Base-by-base conservation (phyloP, 2,113 vertebrate genomes). In the Larimichthys polyactis region DNA sequence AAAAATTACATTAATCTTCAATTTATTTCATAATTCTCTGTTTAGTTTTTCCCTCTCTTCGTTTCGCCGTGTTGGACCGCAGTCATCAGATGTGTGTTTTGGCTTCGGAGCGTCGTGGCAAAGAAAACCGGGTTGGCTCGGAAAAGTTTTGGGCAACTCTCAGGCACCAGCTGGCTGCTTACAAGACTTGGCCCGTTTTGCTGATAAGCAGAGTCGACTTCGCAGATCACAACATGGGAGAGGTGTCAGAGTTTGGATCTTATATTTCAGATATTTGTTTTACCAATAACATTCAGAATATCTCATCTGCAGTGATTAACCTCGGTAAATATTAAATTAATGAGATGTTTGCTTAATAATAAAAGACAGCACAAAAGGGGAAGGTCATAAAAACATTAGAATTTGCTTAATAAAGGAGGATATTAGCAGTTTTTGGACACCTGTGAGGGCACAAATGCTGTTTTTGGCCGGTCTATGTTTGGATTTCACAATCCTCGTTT, bases 111-210 rank as follows among this genome's bases (percentile, higher is more conserved):
- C 17, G 71, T 16, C 27, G 67, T 74, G 79, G 76, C 76, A 81
- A 83, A 69, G 79, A 72, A 68, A 73, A 27, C 46, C 43, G 44
- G 7, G 22, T 84, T 89, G 90, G 88, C 88, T 51, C 69, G 19
- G 62, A 44, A 40, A 86, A 66, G 77, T 83, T 89, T 81, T 75
- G 85, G 87, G 71, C 87, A 75, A 78, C 72, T 87, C 69, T 69
- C n/a, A 20, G 24, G 66, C 81, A 84, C 85, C 87, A 81, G 79
- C 90, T 92, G 91, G 88, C 83, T 78, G 74, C 77, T 80, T 67
- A 70, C 77, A 73, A 78, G 83, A 71, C 60, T 90, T 89, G 88
- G 90, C 86, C 29, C 19, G 5, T 3, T 49, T 0, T 11, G 68
- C 55, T 52, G 80, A 78, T 78, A 49, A 76, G 71, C 84, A 22